These are phyloP conservation scores for Amphipyra berbera DNA, from an alignment of 2,888 invertebrate species.

Conservation along the genomic window DNA sequence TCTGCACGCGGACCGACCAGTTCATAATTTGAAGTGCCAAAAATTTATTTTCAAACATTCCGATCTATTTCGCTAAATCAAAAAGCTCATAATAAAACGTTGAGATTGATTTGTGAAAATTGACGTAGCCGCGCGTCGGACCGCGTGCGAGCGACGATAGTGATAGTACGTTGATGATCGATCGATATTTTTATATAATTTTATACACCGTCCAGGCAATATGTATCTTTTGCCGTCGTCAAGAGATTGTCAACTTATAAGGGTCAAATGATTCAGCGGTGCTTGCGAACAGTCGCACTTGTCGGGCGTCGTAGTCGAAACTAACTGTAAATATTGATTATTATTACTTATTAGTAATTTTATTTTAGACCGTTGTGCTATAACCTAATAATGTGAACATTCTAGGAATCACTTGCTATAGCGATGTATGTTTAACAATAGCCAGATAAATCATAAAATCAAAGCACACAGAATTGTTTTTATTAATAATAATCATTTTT, in stretches of 20 bases:
- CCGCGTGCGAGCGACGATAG: conserved; percentile 36
- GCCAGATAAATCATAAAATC: conserved; percentile 60
- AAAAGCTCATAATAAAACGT: conserved; percentile 25
- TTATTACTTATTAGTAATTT: conserved; percentile 87
- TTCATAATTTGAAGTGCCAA: conserved; percentile 56
- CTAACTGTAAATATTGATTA: conserved; percentile 86
- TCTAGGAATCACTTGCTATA: conserved; percentile 58
- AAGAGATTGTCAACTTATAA: conserved; percentile 52
- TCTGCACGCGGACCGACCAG: conserved; percentile 49
- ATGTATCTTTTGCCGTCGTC: conserved; percentile 50
- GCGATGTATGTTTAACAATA: conserved; percentile 55
- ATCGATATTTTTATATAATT: conserved; percentile 57
- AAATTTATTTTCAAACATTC: conserved; percentile 46
- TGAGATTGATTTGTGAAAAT: conserved; percentile 26
- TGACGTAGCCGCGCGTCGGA: conserved; percentile 15
- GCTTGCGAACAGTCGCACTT: conserved; percentile 57
- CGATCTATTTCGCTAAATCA: conserved; percentile 30
- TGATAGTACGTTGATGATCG: conserved; percentile 50
- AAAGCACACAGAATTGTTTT: conserved; percentile 69
- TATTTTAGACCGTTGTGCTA: conserved; percentile 88
- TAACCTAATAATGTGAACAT: conserved; percentile 76
- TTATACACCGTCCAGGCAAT: conserved; percentile 57
- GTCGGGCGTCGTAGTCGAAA: conserved; percentile 68
- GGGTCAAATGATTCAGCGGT: conserved; percentile 59
- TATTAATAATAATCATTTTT: conserved; percentile 73